Evolutionary conservation across 2,888 invertebrate genomes (phyloP), one percentile per base, ranked within the genome.

Genomic region (Drosophila subquinaria): DNA sequence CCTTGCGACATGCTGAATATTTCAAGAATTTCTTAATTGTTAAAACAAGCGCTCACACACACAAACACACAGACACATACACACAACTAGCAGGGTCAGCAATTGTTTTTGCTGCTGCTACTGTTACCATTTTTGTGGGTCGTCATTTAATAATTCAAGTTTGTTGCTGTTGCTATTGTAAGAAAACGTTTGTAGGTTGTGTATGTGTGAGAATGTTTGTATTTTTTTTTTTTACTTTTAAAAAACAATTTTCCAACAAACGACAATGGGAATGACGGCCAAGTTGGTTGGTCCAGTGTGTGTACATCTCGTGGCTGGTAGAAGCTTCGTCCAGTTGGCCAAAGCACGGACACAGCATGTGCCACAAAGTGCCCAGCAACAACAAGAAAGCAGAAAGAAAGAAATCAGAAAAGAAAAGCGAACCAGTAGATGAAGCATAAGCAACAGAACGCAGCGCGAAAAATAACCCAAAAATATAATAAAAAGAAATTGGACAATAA

Each of bases 401-500:
- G 59, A 76, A 75, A 69, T 67, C 69, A 57, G 30, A 30, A 45
- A 76, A 66, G 66, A 65, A 76, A 78, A 69, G 50, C 70, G 64
- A 79, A 87, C 71, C 77, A 79, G 77, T 84, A 87, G 85, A 83
- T 83, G 83, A 87, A 79, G 83, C 83, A 87, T 77, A 82, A 83
- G 88, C 82, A 78, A 76, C 76, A 80, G 78, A 78, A 77, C 70
- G 70, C 72, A 77, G 63, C 76, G 82, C 82, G 71, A 72, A 81
- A 81, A 82, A 85, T 70, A 72, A 72, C 69, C 75, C 71, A 80
- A 76, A 84, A 81, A 86, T 82, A 87, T 89, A 87, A 89, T 87
- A 87, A 89, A 87, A 89, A 89, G 82, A 87, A 87, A 87, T 87
- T 87, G 88, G 85, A 87, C 87, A 89, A 89, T 87, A 87, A 87